phyloP scores from a whole-genome alignment of 2,797 vertebrate species.

The Mormyrops boulengeri region DNA sequence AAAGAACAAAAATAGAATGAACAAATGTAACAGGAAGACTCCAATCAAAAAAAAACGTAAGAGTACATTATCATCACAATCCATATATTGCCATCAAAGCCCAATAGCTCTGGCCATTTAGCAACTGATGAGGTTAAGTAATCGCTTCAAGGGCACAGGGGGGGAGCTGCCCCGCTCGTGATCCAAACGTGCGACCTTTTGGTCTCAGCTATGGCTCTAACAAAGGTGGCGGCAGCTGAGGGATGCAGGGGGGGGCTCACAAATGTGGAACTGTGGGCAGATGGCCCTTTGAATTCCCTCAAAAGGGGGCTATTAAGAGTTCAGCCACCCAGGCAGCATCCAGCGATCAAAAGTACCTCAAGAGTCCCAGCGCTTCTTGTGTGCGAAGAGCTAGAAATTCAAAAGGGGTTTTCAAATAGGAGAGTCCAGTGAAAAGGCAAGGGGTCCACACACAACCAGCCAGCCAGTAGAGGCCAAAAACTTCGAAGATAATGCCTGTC shows the following conservation, averaged over 20 bases:
- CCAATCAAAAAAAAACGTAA: background rate
- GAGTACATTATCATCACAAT: background rate
- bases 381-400: background rate
- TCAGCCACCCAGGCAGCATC: slow-evolving; percentile 8
- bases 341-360: background rate
- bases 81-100: background rate
- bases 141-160: background rate
- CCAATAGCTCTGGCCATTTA: background rate
- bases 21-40: background rate
- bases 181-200: slow-evolving; percentile 4
- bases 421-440: background rate
- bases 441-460: background rate
- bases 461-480: background rate
- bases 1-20: background rate
- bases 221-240: background rate
- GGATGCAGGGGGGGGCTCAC: background rate
- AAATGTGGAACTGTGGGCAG: background rate
- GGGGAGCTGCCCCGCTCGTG: background rate
- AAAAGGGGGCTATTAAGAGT: background rate
- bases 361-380: background rate
- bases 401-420: background rate
- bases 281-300: background rate
- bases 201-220: background rate
- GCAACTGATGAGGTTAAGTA: background rate
- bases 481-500: background rate